Evolutionary conservation across 2,888 invertebrate species (phyloP).

Genomic region (Arrhopalites spinosus): DNA sequence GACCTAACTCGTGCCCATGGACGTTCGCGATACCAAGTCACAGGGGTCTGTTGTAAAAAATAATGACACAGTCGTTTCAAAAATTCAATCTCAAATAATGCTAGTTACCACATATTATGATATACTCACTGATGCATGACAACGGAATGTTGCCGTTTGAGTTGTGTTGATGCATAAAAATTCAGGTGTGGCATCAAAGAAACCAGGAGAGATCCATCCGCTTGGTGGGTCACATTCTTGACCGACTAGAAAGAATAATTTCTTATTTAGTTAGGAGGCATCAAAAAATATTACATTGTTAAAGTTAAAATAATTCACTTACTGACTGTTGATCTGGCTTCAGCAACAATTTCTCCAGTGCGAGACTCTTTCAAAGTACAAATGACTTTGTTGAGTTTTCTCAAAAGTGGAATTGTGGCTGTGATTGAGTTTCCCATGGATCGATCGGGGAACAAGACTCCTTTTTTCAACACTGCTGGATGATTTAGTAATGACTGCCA

Average conservation of each 20-base stretch:
- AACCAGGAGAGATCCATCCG: neutral
- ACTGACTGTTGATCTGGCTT: conserved; percentile 5
- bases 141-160: neutral
- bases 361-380: neutral
- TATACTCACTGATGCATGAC: neutral
- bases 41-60: no score
- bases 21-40: no score
- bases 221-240: neutral
- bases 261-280: no score
- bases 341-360: neutral
- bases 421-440: neutral
- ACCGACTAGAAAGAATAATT: no score
- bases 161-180: neutral
- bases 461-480: neutral
- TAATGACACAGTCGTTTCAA: no score
- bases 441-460: neutral
- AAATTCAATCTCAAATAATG: no score
- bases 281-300: neutral
- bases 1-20: no score
- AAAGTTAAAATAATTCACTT: neutral
- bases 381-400: neutral
- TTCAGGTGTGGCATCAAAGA: neutral
- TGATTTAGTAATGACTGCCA: neutral
- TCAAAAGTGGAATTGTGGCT: neutral
- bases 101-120: no score